Evolutionary conservation across 2,888 invertebrate genomes (phyloP).

Genomic region (Archaeoteleia sp.): DNA sequence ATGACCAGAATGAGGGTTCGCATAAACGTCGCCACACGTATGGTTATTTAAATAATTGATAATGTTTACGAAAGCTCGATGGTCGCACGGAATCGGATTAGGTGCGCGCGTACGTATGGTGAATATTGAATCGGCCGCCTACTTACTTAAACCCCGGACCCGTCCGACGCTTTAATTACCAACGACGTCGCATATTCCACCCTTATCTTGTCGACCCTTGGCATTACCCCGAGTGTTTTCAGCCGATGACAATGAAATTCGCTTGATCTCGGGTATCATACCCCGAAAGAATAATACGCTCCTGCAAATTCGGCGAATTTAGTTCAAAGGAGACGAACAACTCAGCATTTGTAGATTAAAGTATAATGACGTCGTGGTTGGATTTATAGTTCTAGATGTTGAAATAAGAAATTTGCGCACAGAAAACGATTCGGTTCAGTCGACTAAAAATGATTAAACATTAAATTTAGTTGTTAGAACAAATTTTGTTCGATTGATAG

Average conservation of each 20-base stretch:
- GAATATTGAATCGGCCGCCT: slow-evolving; percentile 71
- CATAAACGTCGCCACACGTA: slow-evolving; percentile 13
- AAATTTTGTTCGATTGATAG: no score
- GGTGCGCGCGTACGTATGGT: slow-evolving; percentile 69
- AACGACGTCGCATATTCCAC: slow-evolving; percentile 38
- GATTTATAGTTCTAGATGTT: no score
- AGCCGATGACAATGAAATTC: slow-evolving; percentile 38
- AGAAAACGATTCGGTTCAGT: no score
- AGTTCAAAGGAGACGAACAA: no score
- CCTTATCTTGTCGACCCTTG: slow-evolving; percentile 51
- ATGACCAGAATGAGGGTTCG: no score
- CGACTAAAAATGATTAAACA: no score
- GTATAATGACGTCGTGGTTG: no score
- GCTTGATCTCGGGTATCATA: slow-evolving; percentile 17
- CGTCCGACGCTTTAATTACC: slow-evolving; percentile 55
- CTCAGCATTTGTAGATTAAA: no score
- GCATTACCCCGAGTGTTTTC: slow-evolving; percentile 47
- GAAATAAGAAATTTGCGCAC: no score
- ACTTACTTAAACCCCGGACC: slow-evolving; percentile 62
- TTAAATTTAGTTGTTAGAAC: no score
- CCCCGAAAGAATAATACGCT: not conserved
- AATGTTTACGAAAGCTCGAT: slow-evolving; percentile 68
- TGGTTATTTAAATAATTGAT: slow-evolving; percentile 73
- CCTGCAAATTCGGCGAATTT: no score
- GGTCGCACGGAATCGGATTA: slow-evolving; percentile 67